Evolutionary conservation across 2,797 vertebrate species (phyloP).

Genomic region (Scolopax rusticola): DNA sequence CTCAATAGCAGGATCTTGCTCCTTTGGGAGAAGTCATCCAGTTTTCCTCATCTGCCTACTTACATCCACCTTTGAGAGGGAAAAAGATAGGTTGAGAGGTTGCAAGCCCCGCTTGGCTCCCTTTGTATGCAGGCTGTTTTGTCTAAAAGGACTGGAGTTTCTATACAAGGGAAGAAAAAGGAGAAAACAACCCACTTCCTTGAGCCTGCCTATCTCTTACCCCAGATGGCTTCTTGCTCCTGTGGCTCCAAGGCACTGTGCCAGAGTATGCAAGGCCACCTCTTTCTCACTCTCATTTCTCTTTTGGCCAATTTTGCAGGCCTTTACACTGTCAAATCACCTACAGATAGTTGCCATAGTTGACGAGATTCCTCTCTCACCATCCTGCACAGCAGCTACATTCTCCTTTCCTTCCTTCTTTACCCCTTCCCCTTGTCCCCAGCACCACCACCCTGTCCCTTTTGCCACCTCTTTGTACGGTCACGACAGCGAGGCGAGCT

Average conservation of each 20-base stretch:
- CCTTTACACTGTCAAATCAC: neutral
- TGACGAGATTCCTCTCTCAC: neutral
- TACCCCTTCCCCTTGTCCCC: neutral
- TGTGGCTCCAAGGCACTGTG: neutral
- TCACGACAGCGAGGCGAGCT: neutral
- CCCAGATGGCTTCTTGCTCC: neutral
- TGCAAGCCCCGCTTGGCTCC: neutral
- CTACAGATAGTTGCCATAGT: neutral
- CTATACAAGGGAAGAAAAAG: neutral
- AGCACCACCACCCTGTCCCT: neutral
- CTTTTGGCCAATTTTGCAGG: neutral
- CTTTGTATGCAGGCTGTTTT: neutral
- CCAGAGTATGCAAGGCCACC: neutral
- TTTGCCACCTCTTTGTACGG: neutral
- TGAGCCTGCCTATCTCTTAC: neutral
- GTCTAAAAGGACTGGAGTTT: neutral
- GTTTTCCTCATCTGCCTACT: neutral
- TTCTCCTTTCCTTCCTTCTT: neutral
- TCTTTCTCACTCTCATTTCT: neutral
- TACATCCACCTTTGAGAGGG: neutral
- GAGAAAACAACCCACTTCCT: neutral
- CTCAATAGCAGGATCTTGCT: neutral
- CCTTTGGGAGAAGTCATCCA: neutral
- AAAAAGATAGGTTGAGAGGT: neutral
- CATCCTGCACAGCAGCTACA: neutral